Evolutionary conservation across 2,888 invertebrate species (phyloP).

Genomic region (Gordius sp.): DNA sequence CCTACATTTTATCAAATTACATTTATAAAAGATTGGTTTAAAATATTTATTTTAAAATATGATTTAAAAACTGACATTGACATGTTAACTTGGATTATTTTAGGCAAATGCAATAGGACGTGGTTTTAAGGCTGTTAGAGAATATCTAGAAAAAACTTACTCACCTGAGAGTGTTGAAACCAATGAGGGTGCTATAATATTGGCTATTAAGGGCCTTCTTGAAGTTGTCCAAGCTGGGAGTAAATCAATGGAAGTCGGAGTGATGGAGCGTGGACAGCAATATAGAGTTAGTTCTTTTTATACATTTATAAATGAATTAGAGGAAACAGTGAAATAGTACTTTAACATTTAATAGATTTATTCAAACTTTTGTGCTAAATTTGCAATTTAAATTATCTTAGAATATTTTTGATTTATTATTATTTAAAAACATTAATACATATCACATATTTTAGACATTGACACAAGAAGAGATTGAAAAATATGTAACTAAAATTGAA

Average conservation of each 20-base stretch:
- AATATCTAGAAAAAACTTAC: constrained; percentile 8
- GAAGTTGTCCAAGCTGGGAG: constrained; percentile 10
- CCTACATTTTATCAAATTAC: too few relatives aligned
- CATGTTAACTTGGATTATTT: not conserved
- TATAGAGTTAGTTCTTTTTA: not conserved
- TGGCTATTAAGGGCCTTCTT: not conserved
- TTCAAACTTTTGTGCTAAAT: not conserved
- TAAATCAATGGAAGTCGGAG: constrained; percentile 4
- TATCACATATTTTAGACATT: not conserved
- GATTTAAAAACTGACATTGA: too few relatives aligned
- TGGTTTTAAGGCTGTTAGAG: not conserved
- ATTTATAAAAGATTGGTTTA: too few relatives aligned
- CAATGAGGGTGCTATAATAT: not conserved
- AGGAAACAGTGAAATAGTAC: not conserved
- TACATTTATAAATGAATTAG: not conserved
- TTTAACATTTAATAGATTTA: not conserved
- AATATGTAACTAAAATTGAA: not conserved
- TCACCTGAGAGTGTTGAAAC: not conserved
- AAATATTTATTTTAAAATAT: too few relatives aligned
- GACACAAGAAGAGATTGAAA: constrained; percentile 3
- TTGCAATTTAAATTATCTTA: not conserved
- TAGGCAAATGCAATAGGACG: constrained; percentile 7
- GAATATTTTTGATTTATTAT: not conserved
- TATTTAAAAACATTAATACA: not conserved
- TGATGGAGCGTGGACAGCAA: not conserved